These are phyloP conservation scores for Oscheius onirici DNA, from an alignment of 2,888 invertebrate genomes.

Conservation along the genomic window DNA sequence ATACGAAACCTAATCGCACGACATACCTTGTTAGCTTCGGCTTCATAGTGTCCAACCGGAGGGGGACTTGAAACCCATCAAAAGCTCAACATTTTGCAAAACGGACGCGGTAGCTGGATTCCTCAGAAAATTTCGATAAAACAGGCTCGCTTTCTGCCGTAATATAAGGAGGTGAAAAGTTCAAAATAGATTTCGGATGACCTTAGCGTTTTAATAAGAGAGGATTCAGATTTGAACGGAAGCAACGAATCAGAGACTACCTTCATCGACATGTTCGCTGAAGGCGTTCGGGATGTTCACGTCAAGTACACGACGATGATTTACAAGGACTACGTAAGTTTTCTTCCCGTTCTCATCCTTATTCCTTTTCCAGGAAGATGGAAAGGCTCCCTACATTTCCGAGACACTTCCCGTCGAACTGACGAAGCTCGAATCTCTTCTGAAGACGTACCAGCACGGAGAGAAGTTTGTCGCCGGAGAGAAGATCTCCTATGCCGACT, in stretches of 20 bases:
- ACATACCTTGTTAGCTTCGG: too few species aligned
- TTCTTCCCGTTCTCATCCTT: not conserved
- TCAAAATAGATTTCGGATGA: too few species aligned
- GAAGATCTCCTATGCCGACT: constrained; percentile 62
- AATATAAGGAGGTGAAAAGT: too few species aligned
- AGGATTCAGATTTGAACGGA: constrained; percentile 55
- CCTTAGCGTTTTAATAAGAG: too few species aligned
- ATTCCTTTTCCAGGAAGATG: constrained; percentile 40
- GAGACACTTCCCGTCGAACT: constrained; percentile 46
- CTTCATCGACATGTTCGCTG: constrained; percentile 57
- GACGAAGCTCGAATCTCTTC: constrained; percentile 49
- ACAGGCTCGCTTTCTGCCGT: too few species aligned
- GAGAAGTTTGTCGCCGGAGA: constrained; percentile 55
- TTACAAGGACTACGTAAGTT: constrained; percentile 48
- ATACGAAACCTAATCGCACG: too few species aligned
- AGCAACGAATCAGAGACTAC: constrained; percentile 50
- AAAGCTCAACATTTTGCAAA: too few species aligned
- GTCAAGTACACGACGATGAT: constrained; percentile 54
- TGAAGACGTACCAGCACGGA: constrained; percentile 53
- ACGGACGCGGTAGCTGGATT: too few species aligned
- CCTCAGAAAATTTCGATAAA: too few species aligned
- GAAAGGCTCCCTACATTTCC: constrained; percentile 50
- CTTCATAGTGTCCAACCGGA: too few species aligned
- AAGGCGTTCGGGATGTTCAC: constrained; percentile 56
- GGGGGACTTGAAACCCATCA: too few species aligned